Evolutionary conservation across 2,113 vertebrate genomes (phyloP), one percentile per base, ranked within the genome.

Genomic region (Zapus hudsonius): DNA sequence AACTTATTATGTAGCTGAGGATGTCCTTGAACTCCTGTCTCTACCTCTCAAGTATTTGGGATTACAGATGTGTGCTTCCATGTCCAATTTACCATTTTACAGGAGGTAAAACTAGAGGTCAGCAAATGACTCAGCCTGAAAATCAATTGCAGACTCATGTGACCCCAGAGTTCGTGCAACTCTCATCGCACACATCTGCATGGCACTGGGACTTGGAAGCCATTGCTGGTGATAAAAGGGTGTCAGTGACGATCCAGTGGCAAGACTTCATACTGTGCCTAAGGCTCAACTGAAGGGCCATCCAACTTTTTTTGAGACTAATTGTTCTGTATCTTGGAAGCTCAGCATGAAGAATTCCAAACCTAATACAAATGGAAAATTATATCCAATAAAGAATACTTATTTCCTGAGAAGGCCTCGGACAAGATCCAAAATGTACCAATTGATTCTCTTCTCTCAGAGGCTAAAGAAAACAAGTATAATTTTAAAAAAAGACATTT

Each of bases 401-500:
- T 61, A 27, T 82, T 61, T 61, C 59, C 11, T 13, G 66, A 15
- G 13, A 90, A 23, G 36, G 47, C 15, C 22, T 87, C 40, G 57
- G 55, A 40, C 75, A n/a, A 29, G 59, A 31, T 52, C 22, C 33
- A 87, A 73, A 87, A 83, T 87, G 57, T n/a, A 40, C 40, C 66
- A 31, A 31, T 83, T 23, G 57, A 47, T 90, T 83, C 16, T 83
- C 79, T 75, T 78, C 84, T 84, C 87, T 84, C 79, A 59, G 59
- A 66, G 47, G 6, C 22, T 64, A 87, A 87, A 70, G 16, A 66
- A 72, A 27, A 74, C 59, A 19, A 61, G 59, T 23, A 25, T 23
- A 52, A n/a, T n/a, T n/a, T n/a, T n/a, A 7, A 40, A 80, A 66
- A 52, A n/a, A 55, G 22, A 73, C 22, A 23, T 75, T 81, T 33